A percentile compares a stretch with the other conserved stretches of the same genome.
Evolutionary conservation across 2,113 vertebrate genomes (phyloP).

Genomic region (Calypte anna): DNA sequence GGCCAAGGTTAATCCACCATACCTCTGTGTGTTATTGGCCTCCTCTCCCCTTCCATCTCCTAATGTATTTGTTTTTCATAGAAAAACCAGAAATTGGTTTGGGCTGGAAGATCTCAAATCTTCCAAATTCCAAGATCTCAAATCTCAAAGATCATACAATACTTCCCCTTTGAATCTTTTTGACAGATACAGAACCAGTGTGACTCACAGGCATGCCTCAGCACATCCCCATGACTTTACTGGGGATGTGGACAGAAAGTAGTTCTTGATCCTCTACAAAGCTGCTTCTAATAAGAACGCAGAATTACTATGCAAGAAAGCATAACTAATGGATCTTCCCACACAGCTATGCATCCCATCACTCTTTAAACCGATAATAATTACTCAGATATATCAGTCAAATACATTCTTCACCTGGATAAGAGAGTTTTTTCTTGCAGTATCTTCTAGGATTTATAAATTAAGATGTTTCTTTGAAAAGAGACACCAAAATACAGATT

Average conservation of each 20-base stretch:
- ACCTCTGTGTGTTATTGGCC: neutral
- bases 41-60: neutral
- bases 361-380: neutral
- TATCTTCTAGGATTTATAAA: neutral
- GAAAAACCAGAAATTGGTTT: too few relatives aligned
- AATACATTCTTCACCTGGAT: neutral
- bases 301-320: neutral
- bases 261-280: neutral
- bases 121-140: too few relatives aligned
- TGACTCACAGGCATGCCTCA: accelerated
- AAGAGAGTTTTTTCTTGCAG: neutral
- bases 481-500: neutral
- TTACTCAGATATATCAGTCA: neutral
- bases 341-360: neutral
- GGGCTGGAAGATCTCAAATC: too few relatives aligned
- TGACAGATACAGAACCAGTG: neutral
- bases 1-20: neutral
- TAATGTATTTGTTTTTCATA: neutral
- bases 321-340: neutral
- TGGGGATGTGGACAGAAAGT: neutral
- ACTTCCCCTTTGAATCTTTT: neutral
- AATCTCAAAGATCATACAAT: too few relatives aligned
- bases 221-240: neutral
- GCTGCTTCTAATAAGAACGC: neutral
- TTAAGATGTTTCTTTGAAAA: neutral